These are phyloP conservation scores for Scomber japonicus DNA, from an alignment of 2,113 vertebrate genomes.

Conservation along the genomic window DNA sequence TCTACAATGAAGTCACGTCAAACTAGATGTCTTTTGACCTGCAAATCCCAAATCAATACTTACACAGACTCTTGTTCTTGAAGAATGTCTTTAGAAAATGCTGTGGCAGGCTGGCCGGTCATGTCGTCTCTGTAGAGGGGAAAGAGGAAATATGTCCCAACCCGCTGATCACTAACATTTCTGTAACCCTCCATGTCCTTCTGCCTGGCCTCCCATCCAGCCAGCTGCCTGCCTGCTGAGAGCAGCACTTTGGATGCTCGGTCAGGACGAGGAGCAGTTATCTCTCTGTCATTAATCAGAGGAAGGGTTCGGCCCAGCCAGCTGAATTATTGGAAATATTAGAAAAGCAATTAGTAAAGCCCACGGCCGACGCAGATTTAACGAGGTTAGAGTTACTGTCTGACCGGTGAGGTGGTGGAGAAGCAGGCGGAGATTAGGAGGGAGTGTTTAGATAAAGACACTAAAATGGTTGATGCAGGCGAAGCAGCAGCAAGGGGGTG, in stretches of 20 bases:
- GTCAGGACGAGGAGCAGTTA: conserved; percentile 47
- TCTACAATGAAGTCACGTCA: background rate
- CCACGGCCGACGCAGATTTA: conserved; percentile 53
- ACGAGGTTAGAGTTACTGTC: conserved; percentile 69
- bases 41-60: background rate
- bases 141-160: conserved; percentile 27
- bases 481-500: conserved; percentile 12
- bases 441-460: conserved; percentile 58
- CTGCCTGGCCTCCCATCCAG: conserved; percentile 38
- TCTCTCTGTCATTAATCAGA: conserved; percentile 68
- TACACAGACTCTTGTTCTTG: background rate
- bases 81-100: background rate
- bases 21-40: background rate
- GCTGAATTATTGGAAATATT: conserved; percentile 78
- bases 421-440: conserved; percentile 17
- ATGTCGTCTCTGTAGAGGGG: background rate
- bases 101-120: background rate
- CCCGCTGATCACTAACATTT: conserved; percentile 42
- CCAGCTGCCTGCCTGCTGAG: conserved; percentile 61
- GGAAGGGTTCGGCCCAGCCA: conserved; percentile 45
- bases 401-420: conserved; percentile 10
- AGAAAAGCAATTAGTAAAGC: conserved; percentile 79
- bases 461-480: conserved; percentile 38
- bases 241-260: conserved; percentile 57
- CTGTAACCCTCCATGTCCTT: conserved; percentile 56